Evolutionary conservation across 2,113 vertebrate species (phyloP), one percentile per base, ranked within the genome.

Genomic region (Corvus moneduloides): DNA sequence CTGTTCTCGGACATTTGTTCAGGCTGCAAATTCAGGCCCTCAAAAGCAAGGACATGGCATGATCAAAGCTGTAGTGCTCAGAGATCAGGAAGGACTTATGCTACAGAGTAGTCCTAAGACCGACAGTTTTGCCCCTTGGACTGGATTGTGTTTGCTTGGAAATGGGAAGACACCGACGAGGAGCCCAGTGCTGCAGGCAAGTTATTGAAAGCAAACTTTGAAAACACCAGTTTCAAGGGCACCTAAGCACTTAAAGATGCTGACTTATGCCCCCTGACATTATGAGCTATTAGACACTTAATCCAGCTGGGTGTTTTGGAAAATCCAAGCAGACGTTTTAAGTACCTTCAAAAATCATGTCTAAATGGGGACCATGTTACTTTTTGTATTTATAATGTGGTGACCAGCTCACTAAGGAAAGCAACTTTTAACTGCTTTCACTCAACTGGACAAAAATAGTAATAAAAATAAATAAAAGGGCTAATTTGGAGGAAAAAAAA

Each of bases 201-300:
- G 46, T 76, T 90, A 69, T 69, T 75, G 49, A 66, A 91, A 87
- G 54, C 35, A 85, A 88, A 58, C 43, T 69, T 68, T 54, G 49
- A 79, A 90, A 83, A 7, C 2, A 7, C 16, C 10, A 5, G 9
- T 88, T 94, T 79, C 58, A 79, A 80, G 67, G 51, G 46, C 46
- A 54, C 28, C 63, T 95, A 94, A 94, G 71, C 62, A 69, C 41
- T 93, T 90, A 72, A 75, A 95, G 82, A 83, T 79, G 90, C 78
- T 94, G 85, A 68, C 66, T 64, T 89, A 28, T 24, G 71, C 85
- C 86, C 78, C 27, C 49, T 95, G 85, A 88, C 55, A 87, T 67
- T 62, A 43, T 10, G 30, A 94, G 69, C 71, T 71, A 93, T 78
- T 81, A 89, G 84, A 68, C 66, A 82, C 71, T 91, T 94, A 78